Evolutionary conservation across 1,140 invertebrate species (phyloP).

Genomic region (Sinonovacula constricta): DNA sequence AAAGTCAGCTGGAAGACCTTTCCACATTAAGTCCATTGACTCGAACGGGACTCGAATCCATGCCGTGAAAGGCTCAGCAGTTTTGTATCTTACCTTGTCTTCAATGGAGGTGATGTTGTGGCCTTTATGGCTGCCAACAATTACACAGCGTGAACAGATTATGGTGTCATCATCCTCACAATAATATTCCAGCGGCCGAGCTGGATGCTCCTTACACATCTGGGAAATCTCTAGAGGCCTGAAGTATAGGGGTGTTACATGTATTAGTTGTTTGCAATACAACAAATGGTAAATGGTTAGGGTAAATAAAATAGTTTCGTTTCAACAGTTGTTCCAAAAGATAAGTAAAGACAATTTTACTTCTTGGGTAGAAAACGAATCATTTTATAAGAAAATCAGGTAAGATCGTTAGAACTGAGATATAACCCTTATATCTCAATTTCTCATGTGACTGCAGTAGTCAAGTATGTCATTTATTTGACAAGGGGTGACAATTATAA

Average conservation of each 20-base stretch:
- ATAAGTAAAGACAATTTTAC: not conserved
- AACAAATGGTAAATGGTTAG: not conserved
- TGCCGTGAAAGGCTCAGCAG: no score
- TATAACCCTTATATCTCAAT: no score
- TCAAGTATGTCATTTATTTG: no score
- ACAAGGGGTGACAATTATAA: no score
- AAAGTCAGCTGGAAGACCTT: no score
- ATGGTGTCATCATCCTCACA: slow-evolving; percentile 70
- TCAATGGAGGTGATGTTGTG: slow-evolving; percentile 71
- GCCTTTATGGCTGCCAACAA: slow-evolving; percentile 70
- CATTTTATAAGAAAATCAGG: no score
- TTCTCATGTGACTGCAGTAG: no score
- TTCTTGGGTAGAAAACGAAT: not conserved
- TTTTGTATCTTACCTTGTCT: slow-evolving; percentile 62
- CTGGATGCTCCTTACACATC: slow-evolving; percentile 60
- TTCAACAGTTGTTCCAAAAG: not conserved
- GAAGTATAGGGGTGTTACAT: not conserved
- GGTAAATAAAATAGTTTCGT: not conserved
- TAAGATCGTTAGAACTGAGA: no score
- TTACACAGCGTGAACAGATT: slow-evolving; percentile 74
- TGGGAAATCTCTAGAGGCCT: slow-evolving; percentile 40
- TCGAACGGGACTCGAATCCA: not conserved
- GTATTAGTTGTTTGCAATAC: not conserved
- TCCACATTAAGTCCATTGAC: no score
- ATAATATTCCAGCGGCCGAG: slow-evolving; percentile 68